A percentile compares a stretch with the other conserved stretches of the same genome.
Conservation (phyloP, 2,113 vertebrate genomes). For the Noctilio leporinus region DNA sequence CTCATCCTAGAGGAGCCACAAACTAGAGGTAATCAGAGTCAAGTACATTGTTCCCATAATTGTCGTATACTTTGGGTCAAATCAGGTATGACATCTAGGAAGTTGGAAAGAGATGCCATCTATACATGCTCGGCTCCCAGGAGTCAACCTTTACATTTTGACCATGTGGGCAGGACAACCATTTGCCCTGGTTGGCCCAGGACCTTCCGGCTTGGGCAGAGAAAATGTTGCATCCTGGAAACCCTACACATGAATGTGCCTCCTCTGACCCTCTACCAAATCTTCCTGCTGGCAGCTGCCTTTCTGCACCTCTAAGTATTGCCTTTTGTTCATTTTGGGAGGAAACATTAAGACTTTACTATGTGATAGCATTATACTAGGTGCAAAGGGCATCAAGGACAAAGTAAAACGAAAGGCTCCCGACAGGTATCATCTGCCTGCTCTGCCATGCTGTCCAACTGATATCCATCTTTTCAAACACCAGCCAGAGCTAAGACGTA, state of each 20-base stretch:
- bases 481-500: neutral
- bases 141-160: neutral
- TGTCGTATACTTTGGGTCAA: neutral
- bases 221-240: neutral
- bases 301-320: neutral
- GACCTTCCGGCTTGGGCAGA: neutral
- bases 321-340: neutral
- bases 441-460: neutral
- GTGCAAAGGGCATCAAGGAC: neutral
- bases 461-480: conserved; percentile 16
- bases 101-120: neutral
- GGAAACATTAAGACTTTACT: neutral
- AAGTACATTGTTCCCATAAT: neutral
- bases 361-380: neutral
- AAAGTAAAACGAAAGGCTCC: neutral
- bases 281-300: neutral
- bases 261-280: neutral
- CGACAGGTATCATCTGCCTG: neutral
- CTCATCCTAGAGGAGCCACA: neutral
- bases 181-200: neutral
- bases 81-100: neutral
- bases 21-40: neutral
- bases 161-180: neutral
- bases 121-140: neutral
- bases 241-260: neutral